Base-by-base conservation (phyloP, 2,888 invertebrate genomes). In the Phaonia tiefii region DNA sequence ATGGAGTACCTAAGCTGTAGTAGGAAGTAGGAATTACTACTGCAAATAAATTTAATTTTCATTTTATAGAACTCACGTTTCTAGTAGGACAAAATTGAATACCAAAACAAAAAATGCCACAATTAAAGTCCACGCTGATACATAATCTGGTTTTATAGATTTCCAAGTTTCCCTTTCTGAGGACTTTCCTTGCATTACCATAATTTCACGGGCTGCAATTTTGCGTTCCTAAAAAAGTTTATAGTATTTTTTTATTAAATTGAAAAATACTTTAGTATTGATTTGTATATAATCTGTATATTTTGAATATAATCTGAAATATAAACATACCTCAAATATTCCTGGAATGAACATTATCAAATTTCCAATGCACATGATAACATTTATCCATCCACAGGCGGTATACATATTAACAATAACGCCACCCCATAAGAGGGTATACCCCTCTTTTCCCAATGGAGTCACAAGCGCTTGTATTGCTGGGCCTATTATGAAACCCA, bases 401-500 rank as follows among this genome's bases (percentile, higher is more conserved):
- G 97, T 96, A 91, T 95, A 97, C 97, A 97, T 97, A 90, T 97
- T 95, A 56, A 97, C 91, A 58, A 94, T 93, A 56, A 96, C 88
- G 51, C 88, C 89, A 8, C 93, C 91, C 77, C 89, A 88, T n/a
- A 93, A 88, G 39, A 93, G 80, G 80, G 90, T 88, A 70, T 92
- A 90, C 0, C 95, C 95, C 17, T 93, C 91, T 63, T 93, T 92
- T 1, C 96, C 96, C 42, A 97, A 91, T 2, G 95, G 96, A 13
- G 96, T 95, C 0, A 96, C 95, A 1, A 93, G 93, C 1, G 96
- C 95, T 91, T 97, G 97, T 76, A 97, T 91, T 51, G 94, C 96
- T 5, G 97, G 97, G 0, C 97, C 97, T 83, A 97, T 93, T 75
- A 96, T 95, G 90, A 97, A 97, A 60, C 97, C 97, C 80, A 97